Conservation (phyloP, 2,797 vertebrate genomes). For the Cossypha niveicapilla region DNA sequence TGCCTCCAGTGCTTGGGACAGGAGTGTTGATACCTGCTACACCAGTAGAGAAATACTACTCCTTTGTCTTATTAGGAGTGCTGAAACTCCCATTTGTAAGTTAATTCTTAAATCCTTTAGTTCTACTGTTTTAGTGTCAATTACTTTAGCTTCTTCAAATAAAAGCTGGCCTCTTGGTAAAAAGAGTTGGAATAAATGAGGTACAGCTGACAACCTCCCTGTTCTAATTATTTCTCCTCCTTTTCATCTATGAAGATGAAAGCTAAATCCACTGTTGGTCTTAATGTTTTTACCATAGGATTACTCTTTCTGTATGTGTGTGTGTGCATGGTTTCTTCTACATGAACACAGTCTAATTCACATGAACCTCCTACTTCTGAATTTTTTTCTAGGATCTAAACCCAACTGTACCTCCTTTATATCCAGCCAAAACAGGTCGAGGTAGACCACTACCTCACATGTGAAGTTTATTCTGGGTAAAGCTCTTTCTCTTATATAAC, state of each 20-base stretch:
- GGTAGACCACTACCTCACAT: constrained; percentile 30
- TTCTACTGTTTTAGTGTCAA: not conserved
- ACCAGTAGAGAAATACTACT: not conserved
- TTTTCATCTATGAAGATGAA: not conserved
- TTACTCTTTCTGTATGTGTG: not conserved
- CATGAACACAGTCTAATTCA: not conserved
- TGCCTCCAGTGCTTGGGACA: not conserved
- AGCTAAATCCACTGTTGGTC: not conserved
- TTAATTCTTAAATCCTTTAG: not conserved
- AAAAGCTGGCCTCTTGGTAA: constrained; percentile 11
- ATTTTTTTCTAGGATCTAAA: constrained; percentile 26
- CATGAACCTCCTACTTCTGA: not conserved
- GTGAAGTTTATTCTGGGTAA: constrained; percentile 24
- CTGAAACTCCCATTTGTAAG: not conserved
- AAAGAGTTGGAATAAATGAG: constrained; percentile 8
- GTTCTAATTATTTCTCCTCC: not conserved
- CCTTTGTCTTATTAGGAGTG: not conserved
- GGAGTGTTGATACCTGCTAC: not conserved
- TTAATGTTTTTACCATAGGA: constrained; percentile 18
- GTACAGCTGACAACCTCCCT: not conserved
- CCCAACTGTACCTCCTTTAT: constrained; percentile 1
- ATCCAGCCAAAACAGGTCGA: constrained; percentile 31
- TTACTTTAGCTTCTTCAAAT: not conserved
- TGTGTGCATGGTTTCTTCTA: not conserved
- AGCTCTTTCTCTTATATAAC: constrained; percentile 39